Evolutionary conservation across 2,888 invertebrate genomes (phyloP).

Genomic region (Brassicogethes aeneus): DNA sequence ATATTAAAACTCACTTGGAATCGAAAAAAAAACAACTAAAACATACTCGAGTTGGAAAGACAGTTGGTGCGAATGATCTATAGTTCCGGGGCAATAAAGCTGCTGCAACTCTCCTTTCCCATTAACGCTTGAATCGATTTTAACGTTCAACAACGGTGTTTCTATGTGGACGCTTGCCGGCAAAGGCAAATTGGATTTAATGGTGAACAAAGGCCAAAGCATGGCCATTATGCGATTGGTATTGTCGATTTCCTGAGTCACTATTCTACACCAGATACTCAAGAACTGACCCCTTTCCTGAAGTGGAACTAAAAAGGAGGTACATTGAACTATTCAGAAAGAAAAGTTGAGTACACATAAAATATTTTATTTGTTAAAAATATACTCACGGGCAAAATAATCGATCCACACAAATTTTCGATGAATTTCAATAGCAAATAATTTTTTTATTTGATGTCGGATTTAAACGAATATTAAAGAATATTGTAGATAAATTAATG

Average conservation of each 20-base stretch:
- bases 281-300: slow-evolving; percentile 59
- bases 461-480: no score
- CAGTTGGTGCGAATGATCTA: slow-evolving; percentile 61
- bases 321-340: no score
- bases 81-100: slow-evolving; percentile 60
- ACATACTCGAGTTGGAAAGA: slow-evolving; percentile 57
- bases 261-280: slow-evolving; percentile 77
- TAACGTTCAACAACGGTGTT: slow-evolving; percentile 49
- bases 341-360: no score
- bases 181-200: slow-evolving; percentile 71
- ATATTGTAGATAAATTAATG: no score
- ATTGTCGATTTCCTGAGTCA: slow-evolving; percentile 50
- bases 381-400: no score
- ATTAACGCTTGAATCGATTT: slow-evolving; percentile 44
- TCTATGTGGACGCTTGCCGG: slow-evolving; percentile 53
- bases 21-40: no score
- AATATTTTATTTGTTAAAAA: no score
- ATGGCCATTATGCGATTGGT: slow-evolving; percentile 55
- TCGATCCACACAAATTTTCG: no score
- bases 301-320: no score
- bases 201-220: slow-evolving; percentile 77
- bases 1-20: no score
- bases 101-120: slow-evolving; percentile 56
- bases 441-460: no score
- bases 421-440: no score